phyloP scores from a whole-genome alignment of 1,140 invertebrate species.

The Macrocentrus cingulum region DNA sequence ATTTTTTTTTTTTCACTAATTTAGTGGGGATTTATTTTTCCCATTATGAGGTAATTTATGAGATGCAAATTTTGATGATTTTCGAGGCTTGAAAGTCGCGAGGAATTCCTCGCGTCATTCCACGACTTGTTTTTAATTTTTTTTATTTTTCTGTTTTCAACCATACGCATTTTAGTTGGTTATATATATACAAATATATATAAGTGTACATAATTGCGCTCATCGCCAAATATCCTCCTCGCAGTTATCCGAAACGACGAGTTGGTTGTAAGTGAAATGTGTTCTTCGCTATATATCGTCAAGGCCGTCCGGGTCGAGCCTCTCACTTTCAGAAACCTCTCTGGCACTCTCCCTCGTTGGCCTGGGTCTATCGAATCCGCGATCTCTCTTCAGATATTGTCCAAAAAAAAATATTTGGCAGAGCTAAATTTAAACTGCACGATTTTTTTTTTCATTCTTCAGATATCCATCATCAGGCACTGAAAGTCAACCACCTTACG shows the following conservation, averaged over 20 bases:
- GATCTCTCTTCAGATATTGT: not conserved
- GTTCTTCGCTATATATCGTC: conserved; percentile 35
- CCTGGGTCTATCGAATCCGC: conserved; percentile 9
- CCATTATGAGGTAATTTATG: too few relatives aligned
- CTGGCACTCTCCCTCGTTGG: conserved; percentile 1
- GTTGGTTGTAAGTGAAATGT: conserved; percentile 42
- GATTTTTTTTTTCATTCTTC: too few relatives aligned
- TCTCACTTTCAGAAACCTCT: conserved; percentile 40
- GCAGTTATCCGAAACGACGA: conserved; percentile 15
- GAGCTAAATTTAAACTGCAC: too few relatives aligned
- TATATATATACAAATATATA: not conserved
- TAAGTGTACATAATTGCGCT: not conserved
- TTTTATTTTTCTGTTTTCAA: not conserved
- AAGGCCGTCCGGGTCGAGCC: conserved; percentile 42
- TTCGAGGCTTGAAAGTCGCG: not conserved
- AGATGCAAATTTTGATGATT: too few relatives aligned
- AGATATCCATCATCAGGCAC: not conserved
- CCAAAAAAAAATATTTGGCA: not conserved
- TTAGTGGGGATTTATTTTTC: too few relatives aligned
- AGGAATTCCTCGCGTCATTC: not conserved
- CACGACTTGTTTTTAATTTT: too few relatives aligned
- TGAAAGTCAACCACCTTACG: conserved; percentile 7
- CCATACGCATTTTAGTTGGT: not conserved
- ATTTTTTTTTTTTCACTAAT: too few relatives aligned
- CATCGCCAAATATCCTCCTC: too few relatives aligned